phyloP scores from a whole-genome alignment of 2,888 invertebrate genomes.

The Drosophila trichaetosa region DNA sequence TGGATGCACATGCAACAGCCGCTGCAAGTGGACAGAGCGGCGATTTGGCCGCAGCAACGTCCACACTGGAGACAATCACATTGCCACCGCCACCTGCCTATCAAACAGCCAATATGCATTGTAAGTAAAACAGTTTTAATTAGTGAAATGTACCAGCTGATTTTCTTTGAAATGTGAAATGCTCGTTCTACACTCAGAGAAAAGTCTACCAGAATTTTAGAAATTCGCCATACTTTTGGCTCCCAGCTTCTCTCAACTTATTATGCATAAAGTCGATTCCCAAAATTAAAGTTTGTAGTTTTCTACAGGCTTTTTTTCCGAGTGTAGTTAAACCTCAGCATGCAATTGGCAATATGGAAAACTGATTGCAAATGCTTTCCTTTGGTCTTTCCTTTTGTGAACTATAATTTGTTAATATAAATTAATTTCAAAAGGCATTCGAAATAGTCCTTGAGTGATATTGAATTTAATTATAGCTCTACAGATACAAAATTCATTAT shows the following conservation, averaged over 20 bases:
- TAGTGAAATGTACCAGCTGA: not conserved
- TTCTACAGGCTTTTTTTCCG: not conserved
- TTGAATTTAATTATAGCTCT: not conserved
- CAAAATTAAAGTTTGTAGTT: not conserved
- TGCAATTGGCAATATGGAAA: no score
- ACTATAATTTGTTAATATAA: not conserved
- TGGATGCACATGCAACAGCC: constrained; percentile 25
- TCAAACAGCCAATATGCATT: constrained; percentile 84
- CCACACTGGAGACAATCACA: constrained; percentile 64
- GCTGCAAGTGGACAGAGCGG: constrained; percentile 20
- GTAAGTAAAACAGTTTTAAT: constrained; percentile 73
- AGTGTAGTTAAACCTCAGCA: not conserved
- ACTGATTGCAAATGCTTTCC: not conserved
- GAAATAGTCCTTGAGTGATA: not conserved
- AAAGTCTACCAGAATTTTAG: not conserved
- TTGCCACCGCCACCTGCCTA: constrained; percentile 84
- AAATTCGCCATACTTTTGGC: not conserved
- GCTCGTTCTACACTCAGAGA: no score
- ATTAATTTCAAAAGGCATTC: not conserved
- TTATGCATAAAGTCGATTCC: not conserved
- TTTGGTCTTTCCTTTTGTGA: not conserved
- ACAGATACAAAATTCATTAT: constrained; percentile 32
- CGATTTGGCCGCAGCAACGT: constrained; percentile 45
- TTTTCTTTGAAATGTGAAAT: not conserved
- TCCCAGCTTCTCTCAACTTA: not conserved